phyloP scores from a whole-genome alignment of 2,113 vertebrate genomes.

The Cairina moschata region DNA sequence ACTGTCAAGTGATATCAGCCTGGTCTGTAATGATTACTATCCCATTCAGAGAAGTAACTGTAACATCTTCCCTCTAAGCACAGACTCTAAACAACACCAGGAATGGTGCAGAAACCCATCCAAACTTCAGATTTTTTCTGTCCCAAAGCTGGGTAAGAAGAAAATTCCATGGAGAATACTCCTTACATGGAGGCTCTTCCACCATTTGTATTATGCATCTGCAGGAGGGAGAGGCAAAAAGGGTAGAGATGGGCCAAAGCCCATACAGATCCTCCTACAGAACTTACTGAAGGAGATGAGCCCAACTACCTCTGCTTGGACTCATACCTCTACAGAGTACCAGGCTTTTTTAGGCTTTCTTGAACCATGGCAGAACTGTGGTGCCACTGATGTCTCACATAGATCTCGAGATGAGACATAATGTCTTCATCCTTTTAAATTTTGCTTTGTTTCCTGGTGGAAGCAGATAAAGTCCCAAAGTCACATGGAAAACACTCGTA shows the following conservation, averaged over 20 bases:
- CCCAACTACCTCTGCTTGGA: rapidly evolving
- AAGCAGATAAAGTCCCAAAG: neutral
- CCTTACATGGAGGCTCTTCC: neutral
- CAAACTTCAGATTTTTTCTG: neutral
- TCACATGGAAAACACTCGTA: neutral
- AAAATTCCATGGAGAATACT: neutral
- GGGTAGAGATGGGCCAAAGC: neutral
- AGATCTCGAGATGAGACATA: neutral
- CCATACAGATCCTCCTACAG: neutral
- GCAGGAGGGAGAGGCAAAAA: neutral
- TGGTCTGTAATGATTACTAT: neutral
- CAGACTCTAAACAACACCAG: neutral
- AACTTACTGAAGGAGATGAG: neutral
- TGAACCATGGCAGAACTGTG: neutral
- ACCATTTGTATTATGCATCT: neutral
- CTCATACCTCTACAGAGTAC: neutral
- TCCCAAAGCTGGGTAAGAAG: neutral
- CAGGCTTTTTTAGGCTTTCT: neutral
- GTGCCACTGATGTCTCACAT: neutral
- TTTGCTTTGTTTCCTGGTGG: neutral
- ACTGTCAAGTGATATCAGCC: neutral
- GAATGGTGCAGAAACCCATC: neutral
- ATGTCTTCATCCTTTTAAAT: neutral
- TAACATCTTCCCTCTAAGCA: neutral
- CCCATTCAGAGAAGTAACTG: neutral